These are phyloP conservation scores for Merluccius polli DNA, from an alignment of 2,797 vertebrate species.

Conservation along the genomic window DNA sequence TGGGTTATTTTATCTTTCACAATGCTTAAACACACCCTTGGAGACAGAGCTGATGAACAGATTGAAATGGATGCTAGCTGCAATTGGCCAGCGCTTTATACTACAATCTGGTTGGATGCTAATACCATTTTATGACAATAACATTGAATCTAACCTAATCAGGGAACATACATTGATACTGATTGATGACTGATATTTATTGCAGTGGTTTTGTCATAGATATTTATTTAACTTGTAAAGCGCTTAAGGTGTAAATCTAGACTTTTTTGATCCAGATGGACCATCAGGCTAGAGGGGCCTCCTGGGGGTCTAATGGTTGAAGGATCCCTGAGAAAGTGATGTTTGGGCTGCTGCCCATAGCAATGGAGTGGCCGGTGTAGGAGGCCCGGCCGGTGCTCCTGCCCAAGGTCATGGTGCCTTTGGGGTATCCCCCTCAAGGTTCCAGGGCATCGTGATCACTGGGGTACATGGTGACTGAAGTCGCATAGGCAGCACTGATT, in stretches of 20 bases:
- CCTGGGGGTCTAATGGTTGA: conserved; percentile 74
- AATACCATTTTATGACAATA: background rate
- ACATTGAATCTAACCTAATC: background rate
- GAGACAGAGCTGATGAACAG: background rate
- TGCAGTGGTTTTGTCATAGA: background rate
- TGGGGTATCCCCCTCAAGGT: conserved; percentile 85
- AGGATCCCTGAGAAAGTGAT: conserved; percentile 85
- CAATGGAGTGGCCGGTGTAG: conserved; percentile 79
- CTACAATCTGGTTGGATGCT: too few relatives aligned
- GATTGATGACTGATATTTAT: background rate
- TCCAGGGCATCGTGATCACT: conserved; percentile 60
- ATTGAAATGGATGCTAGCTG: background rate
- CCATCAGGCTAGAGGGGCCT: conserved; percentile 77
- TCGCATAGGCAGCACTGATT: conserved; percentile 93
- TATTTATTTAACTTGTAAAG: too few relatives aligned
- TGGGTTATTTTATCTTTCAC: conserved; percentile 44
- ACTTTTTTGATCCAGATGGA: conserved; percentile 11
- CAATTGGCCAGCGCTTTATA: background rate
- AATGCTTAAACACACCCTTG: conserved; percentile 16
- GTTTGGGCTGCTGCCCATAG: conserved; percentile 90
- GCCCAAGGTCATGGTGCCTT: conserved; percentile 93
- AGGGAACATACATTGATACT: background rate
- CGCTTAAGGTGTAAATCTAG: background rate
- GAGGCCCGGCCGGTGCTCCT: conserved; percentile 84
- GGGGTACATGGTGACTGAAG: conserved; percentile 88